phyloP scores from a whole-genome alignment of 2,888 invertebrate genomes.

The Syrista parreyssii region DNA sequence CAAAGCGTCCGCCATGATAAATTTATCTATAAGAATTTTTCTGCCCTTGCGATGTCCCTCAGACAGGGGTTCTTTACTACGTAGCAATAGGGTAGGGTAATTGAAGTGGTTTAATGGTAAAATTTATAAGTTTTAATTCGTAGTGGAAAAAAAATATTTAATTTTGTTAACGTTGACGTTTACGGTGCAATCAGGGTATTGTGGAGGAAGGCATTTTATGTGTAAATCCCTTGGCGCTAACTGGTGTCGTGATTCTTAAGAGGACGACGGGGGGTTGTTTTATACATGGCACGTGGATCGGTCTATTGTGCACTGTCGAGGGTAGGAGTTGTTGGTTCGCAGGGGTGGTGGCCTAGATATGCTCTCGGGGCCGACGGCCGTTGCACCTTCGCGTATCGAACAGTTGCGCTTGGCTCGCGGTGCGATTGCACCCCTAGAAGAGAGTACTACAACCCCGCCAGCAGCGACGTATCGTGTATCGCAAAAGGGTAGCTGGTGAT shows the following conservation, averaged over 20 bases:
- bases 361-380: constrained; percentile 57
- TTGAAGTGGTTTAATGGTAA: no score
- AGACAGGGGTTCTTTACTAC: background rate
- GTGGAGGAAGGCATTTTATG: background rate
- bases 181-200: background rate
- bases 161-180: no score
- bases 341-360: constrained; percentile 56
- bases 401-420: constrained; percentile 42
- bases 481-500: background rate
- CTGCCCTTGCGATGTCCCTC: background rate
- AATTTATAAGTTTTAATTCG: background rate
- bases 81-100: background rate
- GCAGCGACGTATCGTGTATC: background rate
- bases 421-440: constrained; percentile 41
- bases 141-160: background rate
- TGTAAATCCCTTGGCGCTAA: background rate
- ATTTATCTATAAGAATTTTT: background rate
- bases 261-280: background rate
- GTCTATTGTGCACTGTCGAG: constrained; percentile 21
- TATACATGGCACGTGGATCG: constrained; percentile 19
- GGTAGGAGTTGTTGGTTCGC: constrained; percentile 11
- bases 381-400: constrained; percentile 59
- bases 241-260: background rate
- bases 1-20: background rate
- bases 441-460: constrained; percentile 12